Evolutionary conservation across 2,888 invertebrate species (phyloP).

Genomic region (Miltochrista miniata): DNA sequence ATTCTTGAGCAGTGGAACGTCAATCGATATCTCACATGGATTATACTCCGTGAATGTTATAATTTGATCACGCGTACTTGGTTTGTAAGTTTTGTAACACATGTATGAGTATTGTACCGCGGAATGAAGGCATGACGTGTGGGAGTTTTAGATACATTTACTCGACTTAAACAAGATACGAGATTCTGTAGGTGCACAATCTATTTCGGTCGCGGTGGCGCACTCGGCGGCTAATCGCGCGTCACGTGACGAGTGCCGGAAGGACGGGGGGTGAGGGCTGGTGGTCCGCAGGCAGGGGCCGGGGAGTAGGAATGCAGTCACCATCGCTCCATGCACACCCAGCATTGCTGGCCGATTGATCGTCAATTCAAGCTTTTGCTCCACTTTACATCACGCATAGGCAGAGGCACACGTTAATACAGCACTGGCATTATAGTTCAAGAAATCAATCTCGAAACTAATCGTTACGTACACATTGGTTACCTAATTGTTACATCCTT

Average conservation of each 20-base stretch:
- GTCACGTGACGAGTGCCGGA: conserved; percentile 81
- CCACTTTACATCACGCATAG: conserved; percentile 35
- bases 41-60: background rate
- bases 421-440: too few species aligned
- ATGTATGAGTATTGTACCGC: background rate
- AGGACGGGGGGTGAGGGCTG: conserved; percentile 73
- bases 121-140: conserved; percentile 48
- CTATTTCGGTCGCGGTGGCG: conserved; percentile 81
- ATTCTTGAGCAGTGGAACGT: background rate
- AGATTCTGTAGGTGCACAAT: conserved; percentile 66
- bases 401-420: conserved; percentile 4
- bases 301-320: conserved; percentile 78
- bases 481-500: too few species aligned
- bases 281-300: conserved; percentile 47
- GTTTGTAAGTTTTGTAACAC: background rate
- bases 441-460: too few species aligned
- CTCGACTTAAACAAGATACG: conserved; percentile 31
- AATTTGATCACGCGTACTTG: background rate
- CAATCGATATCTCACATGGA: background rate
- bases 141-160: conserved; percentile 62
- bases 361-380: conserved; percentile 48
- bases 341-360: conserved; percentile 69
- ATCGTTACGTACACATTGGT: too few species aligned
- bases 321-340: conserved; percentile 70
- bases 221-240: conserved; percentile 80